phyloP scores from a whole-genome alignment of 2,113 vertebrate species.

The Cheilinus undulatus region DNA sequence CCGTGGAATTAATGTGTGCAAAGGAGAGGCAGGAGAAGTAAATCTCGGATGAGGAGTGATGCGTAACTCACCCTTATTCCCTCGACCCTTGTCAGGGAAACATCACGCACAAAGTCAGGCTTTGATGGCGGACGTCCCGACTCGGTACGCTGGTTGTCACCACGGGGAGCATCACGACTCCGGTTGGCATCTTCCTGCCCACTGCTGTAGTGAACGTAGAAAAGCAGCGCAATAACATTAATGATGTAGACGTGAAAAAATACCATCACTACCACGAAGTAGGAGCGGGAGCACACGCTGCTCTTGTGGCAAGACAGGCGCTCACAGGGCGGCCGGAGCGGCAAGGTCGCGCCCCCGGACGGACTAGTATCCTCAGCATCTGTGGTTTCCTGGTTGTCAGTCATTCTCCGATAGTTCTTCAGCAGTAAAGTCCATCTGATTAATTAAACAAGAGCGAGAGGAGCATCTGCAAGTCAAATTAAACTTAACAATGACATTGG shows the following conservation, averaged over 20 bases:
- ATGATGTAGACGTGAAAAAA: slow-evolving; percentile 95
- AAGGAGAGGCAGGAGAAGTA: not conserved
- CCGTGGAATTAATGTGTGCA: not conserved
- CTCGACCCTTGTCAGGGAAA: slow-evolving; percentile 88
- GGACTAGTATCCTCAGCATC: slow-evolving; percentile 54
- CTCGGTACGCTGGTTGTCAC: slow-evolving; percentile 49
- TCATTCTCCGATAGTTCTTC: slow-evolving; percentile 59
- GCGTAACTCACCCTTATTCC: slow-evolving; percentile 90
- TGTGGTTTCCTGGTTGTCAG: slow-evolving; percentile 57
- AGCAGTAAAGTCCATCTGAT: slow-evolving; percentile 23
- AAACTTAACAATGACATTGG: not conserved
- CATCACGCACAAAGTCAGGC: slow-evolving; percentile 54
- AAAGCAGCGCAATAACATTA: slow-evolving; percentile 92
- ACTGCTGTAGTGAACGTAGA: slow-evolving; percentile 94
- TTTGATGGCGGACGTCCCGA: slow-evolving; percentile 53
- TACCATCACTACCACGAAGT: slow-evolving; percentile 95
- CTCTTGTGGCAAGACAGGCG: slow-evolving; percentile 82
- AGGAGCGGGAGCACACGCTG: slow-evolving; percentile 94
- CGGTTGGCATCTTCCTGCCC: slow-evolving; percentile 75
- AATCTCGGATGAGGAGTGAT: not conserved
- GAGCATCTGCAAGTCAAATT: slow-evolving; percentile 5
- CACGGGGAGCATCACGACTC: slow-evolving; percentile 40
- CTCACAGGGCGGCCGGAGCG: slow-evolving; percentile 76
- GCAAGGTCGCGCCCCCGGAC: slow-evolving; percentile 56
- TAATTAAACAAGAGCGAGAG: not conserved